Evolutionary conservation across 2,888 invertebrate species (phyloP).

Genomic region (Eurois occulta): DNA sequence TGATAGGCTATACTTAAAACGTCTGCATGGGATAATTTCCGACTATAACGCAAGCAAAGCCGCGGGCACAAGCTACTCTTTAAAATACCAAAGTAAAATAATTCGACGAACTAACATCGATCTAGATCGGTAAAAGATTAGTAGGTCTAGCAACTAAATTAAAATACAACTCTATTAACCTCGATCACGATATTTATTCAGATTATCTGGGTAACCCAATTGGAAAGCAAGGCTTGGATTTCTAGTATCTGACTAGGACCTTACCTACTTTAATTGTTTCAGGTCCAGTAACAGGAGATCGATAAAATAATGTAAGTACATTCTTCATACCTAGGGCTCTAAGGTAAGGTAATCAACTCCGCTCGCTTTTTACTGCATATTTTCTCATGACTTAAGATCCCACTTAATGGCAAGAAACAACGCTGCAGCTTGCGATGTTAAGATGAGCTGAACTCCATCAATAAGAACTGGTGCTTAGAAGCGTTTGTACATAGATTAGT

Average conservation of each 20-base stretch:
- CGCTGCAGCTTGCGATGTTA: no score
- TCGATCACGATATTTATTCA: neutral
- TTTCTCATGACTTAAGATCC: neutral
- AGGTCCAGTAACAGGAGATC: neutral
- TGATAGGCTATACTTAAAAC: neutral
- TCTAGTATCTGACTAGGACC: neutral
- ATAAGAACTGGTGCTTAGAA: no score
- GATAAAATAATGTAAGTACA: neutral
- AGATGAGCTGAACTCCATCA: no score
- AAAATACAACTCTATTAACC: neutral
- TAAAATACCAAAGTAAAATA: neutral
- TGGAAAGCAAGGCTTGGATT: neutral
- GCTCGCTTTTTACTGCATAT: neutral
- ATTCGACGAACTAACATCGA: neutral
- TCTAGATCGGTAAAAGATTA: neutral
- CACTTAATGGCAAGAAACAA: no score
- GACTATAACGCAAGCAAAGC: neutral
- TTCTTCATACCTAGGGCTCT: neutral
- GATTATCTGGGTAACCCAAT: neutral
- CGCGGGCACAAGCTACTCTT: neutral
- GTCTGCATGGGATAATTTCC: neutral
- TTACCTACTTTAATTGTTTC: neutral
- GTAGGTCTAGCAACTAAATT: neutral
- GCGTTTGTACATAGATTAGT: no score
- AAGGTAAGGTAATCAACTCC: no score